Conservation (phyloP, 2,113 vertebrate genomes). For the Phalacrocorax carbo region DNA sequence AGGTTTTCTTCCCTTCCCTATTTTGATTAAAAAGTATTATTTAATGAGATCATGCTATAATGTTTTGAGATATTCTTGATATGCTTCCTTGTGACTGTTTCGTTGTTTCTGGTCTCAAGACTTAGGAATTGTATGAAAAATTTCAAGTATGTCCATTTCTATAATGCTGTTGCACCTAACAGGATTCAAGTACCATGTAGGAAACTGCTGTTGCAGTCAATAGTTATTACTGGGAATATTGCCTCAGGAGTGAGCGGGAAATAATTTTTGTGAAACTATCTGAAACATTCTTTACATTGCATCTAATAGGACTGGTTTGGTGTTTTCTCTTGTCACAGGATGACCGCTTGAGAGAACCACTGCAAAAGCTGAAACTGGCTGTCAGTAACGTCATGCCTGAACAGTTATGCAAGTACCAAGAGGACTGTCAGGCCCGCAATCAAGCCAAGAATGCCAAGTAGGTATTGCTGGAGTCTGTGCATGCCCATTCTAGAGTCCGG, state of each 20-base stretch:
- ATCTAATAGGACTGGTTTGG: neutral
- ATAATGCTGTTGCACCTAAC: neutral
- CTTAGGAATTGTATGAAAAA: neutral
- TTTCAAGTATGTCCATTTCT: neutral
- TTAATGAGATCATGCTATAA: neutral
- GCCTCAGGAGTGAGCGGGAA: neutral
- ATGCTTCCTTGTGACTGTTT: neutral
- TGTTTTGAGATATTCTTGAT: neutral
- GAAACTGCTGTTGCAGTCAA: neutral
- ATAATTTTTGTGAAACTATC: neutral
- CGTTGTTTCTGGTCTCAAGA: neutral
- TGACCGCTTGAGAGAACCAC: conserved; percentile 88
- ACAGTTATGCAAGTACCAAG: conserved; percentile 93
- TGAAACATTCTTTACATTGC: neutral
- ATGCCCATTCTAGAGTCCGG: neutral
- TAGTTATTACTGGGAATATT: neutral
- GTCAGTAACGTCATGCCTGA: conserved; percentile 95
- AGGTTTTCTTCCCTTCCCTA: neutral
- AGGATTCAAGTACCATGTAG: neutral
- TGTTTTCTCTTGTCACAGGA: conserved; percentile 76
- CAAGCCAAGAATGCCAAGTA: conserved; percentile 94
- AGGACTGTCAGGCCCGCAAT: conserved; percentile 88
- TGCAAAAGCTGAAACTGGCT: conserved; percentile 93
- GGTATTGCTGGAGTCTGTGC: conserved; percentile 40
- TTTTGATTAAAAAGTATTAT: neutral